phyloP scores from a whole-genome alignment of 2,888 invertebrate species.

The Pyrrhosoma nymphula region DNA sequence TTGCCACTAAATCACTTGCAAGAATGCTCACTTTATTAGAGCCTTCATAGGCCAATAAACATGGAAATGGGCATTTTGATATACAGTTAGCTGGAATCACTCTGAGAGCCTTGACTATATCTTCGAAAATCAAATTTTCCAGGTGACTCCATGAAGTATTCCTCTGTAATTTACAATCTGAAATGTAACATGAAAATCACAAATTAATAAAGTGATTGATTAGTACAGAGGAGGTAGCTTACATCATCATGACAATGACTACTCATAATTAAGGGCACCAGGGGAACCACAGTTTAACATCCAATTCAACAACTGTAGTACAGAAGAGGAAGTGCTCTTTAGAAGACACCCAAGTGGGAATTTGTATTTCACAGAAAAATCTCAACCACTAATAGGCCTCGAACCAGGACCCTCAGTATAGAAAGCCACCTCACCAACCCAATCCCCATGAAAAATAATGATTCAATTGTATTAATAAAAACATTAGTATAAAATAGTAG shows the following conservation, averaged over 20 bases:
- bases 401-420: no score
- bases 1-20: background rate
- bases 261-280: no score
- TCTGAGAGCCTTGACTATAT: slow-evolving; percentile 20
- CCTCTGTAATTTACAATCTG: background rate
- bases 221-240: background rate
- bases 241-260: background rate
- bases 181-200: slow-evolving; percentile 49
- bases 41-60: background rate
- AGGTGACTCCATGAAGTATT: slow-evolving; percentile 25
- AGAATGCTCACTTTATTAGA: slow-evolving; percentile 33
- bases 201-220: background rate
- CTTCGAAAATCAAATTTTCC: slow-evolving; percentile 53
- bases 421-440: no score
- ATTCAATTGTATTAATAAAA: no score
- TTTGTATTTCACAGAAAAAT: no score
- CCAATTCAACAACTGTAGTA: no score
- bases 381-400: no score
- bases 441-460: no score
- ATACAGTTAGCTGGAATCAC: slow-evolving; percentile 18
- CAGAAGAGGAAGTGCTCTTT: no score
- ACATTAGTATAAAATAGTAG: no score
- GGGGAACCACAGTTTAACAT: no score
- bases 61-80: slow-evolving; percentile 30
- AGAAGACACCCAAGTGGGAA: no score